phyloP scores from a whole-genome alignment of 2,797 vertebrate genomes.

The Tapirus indicus region DNA sequence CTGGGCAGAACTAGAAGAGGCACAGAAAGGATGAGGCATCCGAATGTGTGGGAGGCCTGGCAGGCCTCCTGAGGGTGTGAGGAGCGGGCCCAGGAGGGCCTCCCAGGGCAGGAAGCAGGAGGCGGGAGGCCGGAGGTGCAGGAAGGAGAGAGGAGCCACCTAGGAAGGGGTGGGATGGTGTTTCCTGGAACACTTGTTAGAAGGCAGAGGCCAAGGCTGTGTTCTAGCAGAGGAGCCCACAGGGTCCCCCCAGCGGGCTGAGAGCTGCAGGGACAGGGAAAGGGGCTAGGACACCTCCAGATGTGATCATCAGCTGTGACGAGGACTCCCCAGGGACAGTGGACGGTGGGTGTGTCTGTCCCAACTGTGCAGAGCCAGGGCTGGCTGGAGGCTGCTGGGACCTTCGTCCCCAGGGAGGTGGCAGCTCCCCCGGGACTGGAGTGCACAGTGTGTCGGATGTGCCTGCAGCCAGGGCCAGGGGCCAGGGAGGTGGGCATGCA shows the following conservation, averaged over 20 bases:
- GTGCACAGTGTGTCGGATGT: not conserved
- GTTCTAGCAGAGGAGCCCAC: not conserved
- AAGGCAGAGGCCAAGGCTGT: not conserved
- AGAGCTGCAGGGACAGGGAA: not conserved
- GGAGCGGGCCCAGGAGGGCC: not conserved
- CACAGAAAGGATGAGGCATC: not conserved
- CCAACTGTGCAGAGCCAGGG: not conserved
- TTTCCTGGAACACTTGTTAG: not conserved
- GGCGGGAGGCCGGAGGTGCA: not conserved
- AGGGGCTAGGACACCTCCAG: not conserved
- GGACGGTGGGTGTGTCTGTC: not conserved
- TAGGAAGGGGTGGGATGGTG: not conserved
- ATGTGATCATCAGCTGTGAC: too few species aligned
- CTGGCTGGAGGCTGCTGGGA: not conserved
- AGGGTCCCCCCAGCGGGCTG: not conserved
- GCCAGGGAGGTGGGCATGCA: not conserved
- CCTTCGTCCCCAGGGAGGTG: not conserved
- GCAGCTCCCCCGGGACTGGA: not conserved
- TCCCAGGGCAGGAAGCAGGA: not conserved
- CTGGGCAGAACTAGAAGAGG: not conserved
- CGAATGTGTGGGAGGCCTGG: not conserved
- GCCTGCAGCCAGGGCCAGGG: not conserved
- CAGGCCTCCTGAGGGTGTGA: not conserved
- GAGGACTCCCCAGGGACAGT: not conserved
- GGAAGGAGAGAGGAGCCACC: not conserved